Conservation (phyloP, 2,113 vertebrate species). For the Pollimyrus isidori region DNA sequence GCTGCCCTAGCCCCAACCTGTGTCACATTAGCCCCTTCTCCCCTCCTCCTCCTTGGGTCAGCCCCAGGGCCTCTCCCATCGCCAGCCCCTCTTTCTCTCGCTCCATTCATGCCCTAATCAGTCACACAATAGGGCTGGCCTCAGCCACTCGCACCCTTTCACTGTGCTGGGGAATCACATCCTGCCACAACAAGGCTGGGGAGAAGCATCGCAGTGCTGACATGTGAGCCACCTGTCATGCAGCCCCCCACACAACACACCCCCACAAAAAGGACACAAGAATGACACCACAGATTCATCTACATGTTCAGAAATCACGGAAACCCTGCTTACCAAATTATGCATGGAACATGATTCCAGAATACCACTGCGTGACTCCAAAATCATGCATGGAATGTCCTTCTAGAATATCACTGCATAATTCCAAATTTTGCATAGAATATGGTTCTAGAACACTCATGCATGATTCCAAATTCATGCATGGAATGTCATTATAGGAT, state of each 20-base stretch:
- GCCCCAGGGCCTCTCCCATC: slow-evolving; percentile 1
- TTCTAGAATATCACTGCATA: background rate
- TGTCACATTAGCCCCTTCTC: background rate
- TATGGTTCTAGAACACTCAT: background rate
- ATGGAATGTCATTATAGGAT: background rate
- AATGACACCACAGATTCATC: background rate
- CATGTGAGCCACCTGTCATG: slow-evolving; percentile 31
- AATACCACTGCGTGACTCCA: background rate
- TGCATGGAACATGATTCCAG: background rate
- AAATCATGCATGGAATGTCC: background rate
- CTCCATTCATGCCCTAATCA: slow-evolving; percentile 31
- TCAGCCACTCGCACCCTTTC: slow-evolving; percentile 18
- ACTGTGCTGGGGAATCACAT: slow-evolving; percentile 28
- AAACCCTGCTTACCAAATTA: background rate
- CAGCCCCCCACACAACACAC: background rate
- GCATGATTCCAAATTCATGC: background rate
- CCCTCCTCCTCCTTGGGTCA: background rate
- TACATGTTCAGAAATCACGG: background rate
- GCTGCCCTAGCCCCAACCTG: background rate
- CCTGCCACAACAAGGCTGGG: slow-evolving; percentile 19
- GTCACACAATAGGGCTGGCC: slow-evolving; percentile 25
- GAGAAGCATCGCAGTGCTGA: slow-evolving; percentile 18
- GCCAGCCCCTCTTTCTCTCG: background rate
- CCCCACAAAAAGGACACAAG: background rate
- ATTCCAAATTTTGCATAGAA: background rate